phyloP scores from a whole-genome alignment of 2,797 vertebrate species.

The Clarias pachynema region DNA sequence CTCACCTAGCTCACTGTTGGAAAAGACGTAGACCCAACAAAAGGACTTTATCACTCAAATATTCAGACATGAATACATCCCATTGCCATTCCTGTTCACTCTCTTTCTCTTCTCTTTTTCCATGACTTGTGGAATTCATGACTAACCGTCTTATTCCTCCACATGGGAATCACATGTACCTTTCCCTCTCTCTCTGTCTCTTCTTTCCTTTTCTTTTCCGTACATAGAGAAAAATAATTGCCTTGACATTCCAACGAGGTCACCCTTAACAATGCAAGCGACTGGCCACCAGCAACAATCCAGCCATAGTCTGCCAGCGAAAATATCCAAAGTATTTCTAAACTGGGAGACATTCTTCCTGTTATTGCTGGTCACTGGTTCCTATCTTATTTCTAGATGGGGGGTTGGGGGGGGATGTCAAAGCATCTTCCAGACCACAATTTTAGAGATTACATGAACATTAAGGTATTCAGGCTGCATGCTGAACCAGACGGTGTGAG shows the following conservation, averaged over 20 bases:
- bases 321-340: slow-evolving; percentile 60
- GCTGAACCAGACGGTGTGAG: slow-evolving; percentile 31
- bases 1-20: slow-evolving; percentile 25
- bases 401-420: slow-evolving; percentile 39
- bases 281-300: slow-evolving; percentile 50
- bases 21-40: slow-evolving; percentile 40
- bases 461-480: slow-evolving; percentile 39
- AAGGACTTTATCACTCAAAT: slow-evolving; percentile 52
- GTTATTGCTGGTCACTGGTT: slow-evolving; percentile 56
- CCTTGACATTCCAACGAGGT: slow-evolving; percentile 60
- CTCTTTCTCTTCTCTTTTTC: slow-evolving; percentile 45
- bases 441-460: slow-evolving; percentile 48
- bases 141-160: slow-evolving; percentile 55
- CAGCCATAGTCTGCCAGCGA: slow-evolving; percentile 34
- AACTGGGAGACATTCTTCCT: slow-evolving; percentile 57
- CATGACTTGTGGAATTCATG: slow-evolving; percentile 44
- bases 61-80: slow-evolving; percentile 51
- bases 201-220: slow-evolving; percentile 46
- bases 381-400: slow-evolving; percentile 52
- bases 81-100: slow-evolving; percentile 43
- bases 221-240: slow-evolving; percentile 53
- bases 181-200: slow-evolving; percentile 36
- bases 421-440: slow-evolving; percentile 37
- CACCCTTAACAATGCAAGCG: slow-evolving; percentile 55
- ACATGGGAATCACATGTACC: slow-evolving; percentile 48